phyloP scores from a whole-genome alignment of 1,140 invertebrate genomes.

The Aculops lycopersici region DNA sequence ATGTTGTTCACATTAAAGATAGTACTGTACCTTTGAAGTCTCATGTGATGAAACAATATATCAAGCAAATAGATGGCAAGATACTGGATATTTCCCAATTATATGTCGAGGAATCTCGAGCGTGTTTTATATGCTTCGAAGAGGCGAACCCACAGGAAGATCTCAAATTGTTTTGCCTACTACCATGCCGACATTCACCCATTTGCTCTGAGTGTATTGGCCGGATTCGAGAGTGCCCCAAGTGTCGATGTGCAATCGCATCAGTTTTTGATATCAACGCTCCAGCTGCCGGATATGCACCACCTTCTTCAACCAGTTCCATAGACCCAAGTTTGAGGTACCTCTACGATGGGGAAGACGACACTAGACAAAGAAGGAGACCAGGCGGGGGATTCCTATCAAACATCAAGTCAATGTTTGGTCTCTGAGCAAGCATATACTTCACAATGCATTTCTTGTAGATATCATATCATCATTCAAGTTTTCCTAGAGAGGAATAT shows the following conservation, averaged over 20 bases:
- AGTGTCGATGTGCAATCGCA: background rate
- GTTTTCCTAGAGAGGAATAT: too few species aligned
- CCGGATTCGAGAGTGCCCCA: background rate
- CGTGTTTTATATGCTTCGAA: background rate
- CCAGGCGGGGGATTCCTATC: too few species aligned
- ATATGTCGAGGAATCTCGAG: background rate
- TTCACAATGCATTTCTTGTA: too few species aligned
- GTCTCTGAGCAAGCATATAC: too few species aligned
- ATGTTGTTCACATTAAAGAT: background rate
- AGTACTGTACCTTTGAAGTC: background rate
- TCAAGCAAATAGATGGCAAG: background rate
- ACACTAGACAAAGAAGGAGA: too few species aligned
- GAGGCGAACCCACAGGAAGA: background rate
- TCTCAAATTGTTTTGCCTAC: background rate
- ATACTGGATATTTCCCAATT: background rate
- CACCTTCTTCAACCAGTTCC: background rate
- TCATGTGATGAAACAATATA: background rate
- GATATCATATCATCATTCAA: too few species aligned
- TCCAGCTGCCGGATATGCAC: background rate
- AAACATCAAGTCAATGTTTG: too few species aligned
- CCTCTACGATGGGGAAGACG: background rate
- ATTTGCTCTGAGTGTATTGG: background rate
- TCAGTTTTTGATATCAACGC: background rate
- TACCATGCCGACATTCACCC: background rate
- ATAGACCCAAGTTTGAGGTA: background rate